These are phyloP conservation scores for Eristalis tenax DNA, from an alignment of 2,888 invertebrate genomes.

Conservation along the genomic window DNA sequence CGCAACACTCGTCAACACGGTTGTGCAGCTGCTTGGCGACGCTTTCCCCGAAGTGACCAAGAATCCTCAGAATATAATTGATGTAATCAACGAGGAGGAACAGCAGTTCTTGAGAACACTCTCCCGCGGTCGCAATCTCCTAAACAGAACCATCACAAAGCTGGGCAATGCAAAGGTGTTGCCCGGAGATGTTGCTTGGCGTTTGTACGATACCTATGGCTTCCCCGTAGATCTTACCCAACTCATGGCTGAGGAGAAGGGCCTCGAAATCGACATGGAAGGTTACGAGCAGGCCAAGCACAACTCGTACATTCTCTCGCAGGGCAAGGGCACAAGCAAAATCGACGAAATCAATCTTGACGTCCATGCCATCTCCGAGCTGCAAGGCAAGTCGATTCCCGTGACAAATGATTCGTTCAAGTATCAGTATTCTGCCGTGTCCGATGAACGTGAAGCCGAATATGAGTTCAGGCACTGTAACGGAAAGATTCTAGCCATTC, in stretches of 20 bases:
- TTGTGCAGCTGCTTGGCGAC: conserved; percentile 91
- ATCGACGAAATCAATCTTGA: conserved; percentile 94
- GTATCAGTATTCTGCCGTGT: conserved; percentile 90
- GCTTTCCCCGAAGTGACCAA: conserved; percentile 91
- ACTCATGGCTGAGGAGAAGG: conserved; percentile 98
- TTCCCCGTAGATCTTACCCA: conserved; percentile 99
- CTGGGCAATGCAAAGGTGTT: conserved; percentile 87
- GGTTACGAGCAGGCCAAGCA: conserved; percentile 96
- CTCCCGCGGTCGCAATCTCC: conserved; percentile 91
- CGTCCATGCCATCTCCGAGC: conserved; percentile 95
- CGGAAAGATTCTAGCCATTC: conserved; percentile 91
- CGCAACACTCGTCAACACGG: conserved; percentile 92
- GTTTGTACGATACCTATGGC: conserved; percentile 99
- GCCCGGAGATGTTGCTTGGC: conserved; percentile 98
- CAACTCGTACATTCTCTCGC: conserved; percentile 93
- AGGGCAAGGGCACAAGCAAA: conserved; percentile 90
- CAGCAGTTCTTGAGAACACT: conserved; percentile 98
- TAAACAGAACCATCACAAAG: conserved; percentile 95
- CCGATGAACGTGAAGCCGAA: conserved; percentile 85
- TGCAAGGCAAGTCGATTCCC: conserved; percentile 89
- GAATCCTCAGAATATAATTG: conserved; percentile 95
- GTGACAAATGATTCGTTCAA: conserved; percentile 95
- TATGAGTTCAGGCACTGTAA: conserved; percentile 89
- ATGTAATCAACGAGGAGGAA: conserved; percentile 99
- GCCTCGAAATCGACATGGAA: conserved; percentile 91